A percentile compares a stretch with the other conserved stretches of the same genome.
phyloP scores from a whole-genome alignment of 1,140 invertebrate genomes.

The Apis florea region DNA sequence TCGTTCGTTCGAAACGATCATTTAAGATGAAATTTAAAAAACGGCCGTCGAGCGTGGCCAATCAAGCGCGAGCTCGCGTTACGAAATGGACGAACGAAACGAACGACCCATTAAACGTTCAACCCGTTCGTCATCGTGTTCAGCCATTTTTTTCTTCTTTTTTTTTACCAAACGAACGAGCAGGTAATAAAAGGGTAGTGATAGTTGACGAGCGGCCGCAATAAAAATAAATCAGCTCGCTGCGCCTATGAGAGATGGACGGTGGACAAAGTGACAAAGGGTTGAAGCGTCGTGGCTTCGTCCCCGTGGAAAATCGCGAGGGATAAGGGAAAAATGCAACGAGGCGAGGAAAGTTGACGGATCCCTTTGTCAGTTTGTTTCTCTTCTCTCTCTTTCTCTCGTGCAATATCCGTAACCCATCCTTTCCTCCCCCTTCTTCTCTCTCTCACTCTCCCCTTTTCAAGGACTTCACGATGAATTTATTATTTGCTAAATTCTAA shows the following conservation, averaged over 20 bases:
- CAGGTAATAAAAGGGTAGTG: conserved; percentile 11
- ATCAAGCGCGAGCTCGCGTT: conserved; percentile 31
- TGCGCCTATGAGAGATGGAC: background rate
- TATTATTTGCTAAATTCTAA: conserved; percentile 21
- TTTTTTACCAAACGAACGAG: conserved; percentile 28
- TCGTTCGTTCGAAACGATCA: too few species aligned
- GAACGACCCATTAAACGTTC: conserved; percentile 38
- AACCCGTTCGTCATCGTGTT: conserved; percentile 17
- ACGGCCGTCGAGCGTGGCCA: background rate
- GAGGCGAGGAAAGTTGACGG: background rate
- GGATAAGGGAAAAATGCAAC: background rate
- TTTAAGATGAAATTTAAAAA: conserved; percentile 22
- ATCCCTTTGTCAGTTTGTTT: conserved; percentile 14
- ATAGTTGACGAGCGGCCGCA: conserved; percentile 39
- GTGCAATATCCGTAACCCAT: too few species aligned
- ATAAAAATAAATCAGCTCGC: conserved; percentile 45
- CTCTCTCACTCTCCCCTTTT: background rate
- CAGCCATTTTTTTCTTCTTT: conserved; percentile 6
- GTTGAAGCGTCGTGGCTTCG: conserved; percentile 28
- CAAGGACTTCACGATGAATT: background rate
- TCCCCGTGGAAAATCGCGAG: background rate
- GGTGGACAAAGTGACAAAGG: conserved; percentile 14
- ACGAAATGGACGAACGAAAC: conserved; percentile 39
- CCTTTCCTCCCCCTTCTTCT: too few species aligned
- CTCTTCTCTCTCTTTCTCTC: background rate